Evolutionary conservation across 2,888 invertebrate species (phyloP).

Genomic region (Parnassius apollo): DNA sequence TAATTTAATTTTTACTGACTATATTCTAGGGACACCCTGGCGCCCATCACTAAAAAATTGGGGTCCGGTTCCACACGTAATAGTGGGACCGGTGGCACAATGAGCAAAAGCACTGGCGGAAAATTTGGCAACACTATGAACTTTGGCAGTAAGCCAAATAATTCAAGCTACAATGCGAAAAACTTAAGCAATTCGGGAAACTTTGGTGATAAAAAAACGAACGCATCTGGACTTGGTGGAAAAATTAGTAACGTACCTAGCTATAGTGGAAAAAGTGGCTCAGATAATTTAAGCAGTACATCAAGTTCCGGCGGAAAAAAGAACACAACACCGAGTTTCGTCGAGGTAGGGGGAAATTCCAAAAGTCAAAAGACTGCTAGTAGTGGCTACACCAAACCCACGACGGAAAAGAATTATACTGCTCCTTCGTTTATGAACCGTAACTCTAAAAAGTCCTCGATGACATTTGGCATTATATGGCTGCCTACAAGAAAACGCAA

Average conservation of each 20-base stretch:
- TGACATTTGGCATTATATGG: slow-evolving; percentile 67
- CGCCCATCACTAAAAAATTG: slow-evolving; percentile 53
- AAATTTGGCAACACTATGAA: slow-evolving; percentile 26
- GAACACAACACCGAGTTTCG: slow-evolving; percentile 8
- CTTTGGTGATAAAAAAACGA: slow-evolving; percentile 32
- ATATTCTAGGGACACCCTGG: slow-evolving; percentile 40
- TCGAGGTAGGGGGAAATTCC: slow-evolving; percentile 15
- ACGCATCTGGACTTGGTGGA: slow-evolving; percentile 14
- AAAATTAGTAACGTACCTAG: slow-evolving; percentile 20
- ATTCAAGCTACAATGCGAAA: slow-evolving; percentile 2
- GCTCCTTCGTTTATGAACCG: slow-evolving; percentile 42
- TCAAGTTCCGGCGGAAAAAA: slow-evolving; percentile 5
- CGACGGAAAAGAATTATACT: slow-evolving; percentile 43
- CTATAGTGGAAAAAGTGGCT: slow-evolving; percentile 15
- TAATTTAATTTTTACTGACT: not conserved
- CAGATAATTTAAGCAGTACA: slow-evolving; percentile 12
- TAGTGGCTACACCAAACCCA: slow-evolving; percentile 12
- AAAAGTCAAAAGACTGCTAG: slow-evolving; percentile 10
- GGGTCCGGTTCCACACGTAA: slow-evolving; percentile 49
- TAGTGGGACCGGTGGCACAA: slow-evolving; percentile 45
- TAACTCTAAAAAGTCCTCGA: slow-evolving; percentile 49
- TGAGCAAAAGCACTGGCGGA: slow-evolving; percentile 33
- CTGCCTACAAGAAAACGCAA: slow-evolving; percentile 59
- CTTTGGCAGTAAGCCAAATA: slow-evolving; percentile 15
- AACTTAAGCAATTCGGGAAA: slow-evolving; percentile 10